These are phyloP conservation scores for Drosophila pachea DNA, from an alignment of 1,140 invertebrate species.

Conservation along the genomic window DNA sequence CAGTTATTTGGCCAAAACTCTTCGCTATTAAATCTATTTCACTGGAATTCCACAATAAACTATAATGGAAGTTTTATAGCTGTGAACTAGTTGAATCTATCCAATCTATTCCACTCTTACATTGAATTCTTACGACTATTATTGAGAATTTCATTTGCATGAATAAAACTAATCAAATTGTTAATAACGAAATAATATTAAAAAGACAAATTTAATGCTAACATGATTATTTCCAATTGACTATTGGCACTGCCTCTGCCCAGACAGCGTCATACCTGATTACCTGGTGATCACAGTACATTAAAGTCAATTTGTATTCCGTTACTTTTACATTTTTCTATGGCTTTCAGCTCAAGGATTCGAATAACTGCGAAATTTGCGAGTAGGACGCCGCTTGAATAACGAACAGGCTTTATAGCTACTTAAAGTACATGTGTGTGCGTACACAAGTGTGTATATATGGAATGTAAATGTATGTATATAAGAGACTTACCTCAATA, in stretches of 20 bases:
- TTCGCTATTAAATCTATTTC: conserved; percentile 4
- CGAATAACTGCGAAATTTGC: neutral
- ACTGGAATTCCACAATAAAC: conserved; percentile 2
- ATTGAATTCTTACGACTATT: no score
- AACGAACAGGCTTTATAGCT: conserved; percentile 4
- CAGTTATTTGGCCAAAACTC: conserved; percentile 8
- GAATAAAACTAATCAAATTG: no score
- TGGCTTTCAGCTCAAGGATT: neutral
- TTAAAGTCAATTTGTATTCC: neutral
- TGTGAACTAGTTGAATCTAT: no score
- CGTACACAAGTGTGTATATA: no score
- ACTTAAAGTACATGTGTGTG: no score
- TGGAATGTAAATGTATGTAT: neutral
- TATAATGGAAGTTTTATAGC: no score
- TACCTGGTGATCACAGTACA: neutral
- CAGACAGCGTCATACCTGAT: neutral
- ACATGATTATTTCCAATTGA: no score
- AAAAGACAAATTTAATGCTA: no score
- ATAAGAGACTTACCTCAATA: conserved; percentile 33
- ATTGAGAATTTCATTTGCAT: no score
- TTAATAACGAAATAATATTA: no score
- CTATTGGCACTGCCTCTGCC: neutral
- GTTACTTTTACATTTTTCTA: neutral
- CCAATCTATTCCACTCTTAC: no score
- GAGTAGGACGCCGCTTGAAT: conserved; percentile 12